Base-by-base conservation (phyloP, 2,888 invertebrate species). In the Mongoloraphidia duomilia region DNA sequence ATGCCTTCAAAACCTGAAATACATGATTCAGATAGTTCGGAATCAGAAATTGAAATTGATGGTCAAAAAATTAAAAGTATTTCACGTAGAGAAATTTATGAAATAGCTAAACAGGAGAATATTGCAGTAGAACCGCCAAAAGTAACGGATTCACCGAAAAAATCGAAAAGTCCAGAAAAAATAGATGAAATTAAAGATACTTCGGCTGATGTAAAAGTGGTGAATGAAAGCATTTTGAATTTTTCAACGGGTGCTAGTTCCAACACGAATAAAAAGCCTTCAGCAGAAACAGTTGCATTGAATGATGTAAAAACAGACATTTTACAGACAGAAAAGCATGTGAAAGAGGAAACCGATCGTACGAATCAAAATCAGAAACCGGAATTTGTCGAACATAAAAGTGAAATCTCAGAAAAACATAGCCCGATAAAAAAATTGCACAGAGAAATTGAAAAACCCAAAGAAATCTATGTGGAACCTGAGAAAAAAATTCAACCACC, bases 41-140 rank as follows among this genome's bases (percentile, higher is more conserved):
- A 69, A 57, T 68, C 67, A 0, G 69, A 70, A 57, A 65, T 67
- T 14, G 69, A 69, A 60, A 68, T 68, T 38, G 68, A 69, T 53
- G 67, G 68, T 1, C 68, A 68, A 53, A 67, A 68, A 57, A 67
- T 68, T 39, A 67, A 69, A 54, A 67, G 64, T 6, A 63, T 69
- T 44, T 67, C 66, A 1, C 64, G 63, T 36, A 65, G 65, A 51
- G 65, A 68, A 55, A 63, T 66, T 8, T 56, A 66, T 54, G 61
- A 63, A 50, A 56, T 61, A 39, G 49, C 41, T 46, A 43, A 42
- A 45, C 39, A 43, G 26, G 44, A 53, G 46, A 47, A 50, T 44
- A 49, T 44, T 38, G 9, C 17, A 41, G 34, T 34, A 13, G 14
- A 13, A 33, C 43, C 13, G 34, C 41, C 42, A 38, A 46, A 46